These are phyloP conservation scores for Capitella teleta DNA, from an alignment of 1,140 invertebrate species.

Conservation along the genomic window DNA sequence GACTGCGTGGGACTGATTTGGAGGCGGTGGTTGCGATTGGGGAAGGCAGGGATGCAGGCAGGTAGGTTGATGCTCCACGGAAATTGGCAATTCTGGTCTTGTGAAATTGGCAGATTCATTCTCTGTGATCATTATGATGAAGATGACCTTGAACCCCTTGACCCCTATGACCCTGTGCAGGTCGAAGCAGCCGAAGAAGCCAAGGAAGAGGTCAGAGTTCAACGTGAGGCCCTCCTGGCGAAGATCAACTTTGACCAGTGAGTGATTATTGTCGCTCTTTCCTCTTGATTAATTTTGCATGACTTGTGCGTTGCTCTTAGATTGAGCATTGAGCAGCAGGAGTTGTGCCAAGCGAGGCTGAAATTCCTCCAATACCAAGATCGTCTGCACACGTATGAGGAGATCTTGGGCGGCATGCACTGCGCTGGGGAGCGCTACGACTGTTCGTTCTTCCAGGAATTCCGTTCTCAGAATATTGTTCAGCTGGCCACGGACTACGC, in stretches of 20 bases:
- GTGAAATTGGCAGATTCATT: slow-evolving; percentile 5
- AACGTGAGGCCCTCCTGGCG: slow-evolving; percentile 6
- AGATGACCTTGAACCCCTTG: too few species aligned
- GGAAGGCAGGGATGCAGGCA: slow-evolving; percentile 38
- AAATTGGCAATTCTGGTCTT: background rate
- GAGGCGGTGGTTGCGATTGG: slow-evolving; percentile 42
- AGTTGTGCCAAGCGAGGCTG: slow-evolving; percentile 49
- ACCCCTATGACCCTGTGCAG: slow-evolving; percentile 10
- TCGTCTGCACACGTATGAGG: slow-evolving; percentile 55
- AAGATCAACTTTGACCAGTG: slow-evolving; percentile 13
- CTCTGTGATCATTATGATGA: slow-evolving; percentile 10
- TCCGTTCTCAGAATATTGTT: slow-evolving; percentile 48
- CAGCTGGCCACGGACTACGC: slow-evolving; percentile 55
- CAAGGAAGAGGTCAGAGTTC: slow-evolving; percentile 1
- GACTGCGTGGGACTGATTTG: slow-evolving; percentile 56
- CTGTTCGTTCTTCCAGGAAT: slow-evolving; percentile 49
- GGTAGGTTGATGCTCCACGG: slow-evolving; percentile 19
- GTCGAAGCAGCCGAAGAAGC: slow-evolving; percentile 1
- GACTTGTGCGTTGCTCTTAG: slow-evolving; percentile 20
- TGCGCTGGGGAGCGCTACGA: slow-evolving; percentile 45
- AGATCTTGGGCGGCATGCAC: slow-evolving; percentile 42
- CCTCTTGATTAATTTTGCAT: too few species aligned
- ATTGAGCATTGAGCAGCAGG: slow-evolving; percentile 49
- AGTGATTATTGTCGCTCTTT: too few species aligned
- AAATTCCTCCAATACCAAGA: slow-evolving; percentile 53